Evolutionary conservation across 1,140 invertebrate species (phyloP), one percentile per base, ranked within the genome.

Genomic region (Drosophila navojoa): DNA sequence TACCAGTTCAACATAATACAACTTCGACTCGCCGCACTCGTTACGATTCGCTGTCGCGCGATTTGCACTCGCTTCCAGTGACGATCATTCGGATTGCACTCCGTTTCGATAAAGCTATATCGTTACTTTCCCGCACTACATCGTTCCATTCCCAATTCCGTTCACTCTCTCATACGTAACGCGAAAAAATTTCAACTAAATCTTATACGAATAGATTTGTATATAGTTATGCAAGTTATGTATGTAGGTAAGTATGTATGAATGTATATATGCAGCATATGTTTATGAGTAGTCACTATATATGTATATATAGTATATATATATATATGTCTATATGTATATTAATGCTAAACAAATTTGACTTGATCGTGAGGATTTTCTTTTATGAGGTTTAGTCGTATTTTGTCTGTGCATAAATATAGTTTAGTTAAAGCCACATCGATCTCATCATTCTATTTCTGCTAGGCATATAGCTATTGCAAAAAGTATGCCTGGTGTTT

Each of bases 361-460:
- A 87, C 82, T 87, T 86, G 78, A 38, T 54, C 16, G 49, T 58
- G 40, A 64, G 38, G 15, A 19, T 52, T 32, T 47, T 7, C 71
- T 78, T 79, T 72, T 69, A 66, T 40, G 44, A 52, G 27, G 60
- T 40, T 62, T 70, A 61, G 15, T 68, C 55, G 57, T 71, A 52
- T 40, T 55, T 61, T 44, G 38, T 58, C 50, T 44, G 15, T n/a
- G 13, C 15, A 27, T 77, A 70, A 42, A 50, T 79, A 70, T 87
- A 79, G 55, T 84, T 84, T 76, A 75, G 71, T 90, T 90, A 90
- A 90, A 90, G 87, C 87, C 87, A 90, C 87, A 90, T 90, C 79
- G 77, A 90, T 60, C 47, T 50, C 59, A 61, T 55, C 35, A 15
- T 53, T 72, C 27, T 25, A 44, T 44, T 57, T 61, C 49, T 40